Conservation (phyloP, 2,113 vertebrate genomes). For the Hipposideros armiger region DNA sequence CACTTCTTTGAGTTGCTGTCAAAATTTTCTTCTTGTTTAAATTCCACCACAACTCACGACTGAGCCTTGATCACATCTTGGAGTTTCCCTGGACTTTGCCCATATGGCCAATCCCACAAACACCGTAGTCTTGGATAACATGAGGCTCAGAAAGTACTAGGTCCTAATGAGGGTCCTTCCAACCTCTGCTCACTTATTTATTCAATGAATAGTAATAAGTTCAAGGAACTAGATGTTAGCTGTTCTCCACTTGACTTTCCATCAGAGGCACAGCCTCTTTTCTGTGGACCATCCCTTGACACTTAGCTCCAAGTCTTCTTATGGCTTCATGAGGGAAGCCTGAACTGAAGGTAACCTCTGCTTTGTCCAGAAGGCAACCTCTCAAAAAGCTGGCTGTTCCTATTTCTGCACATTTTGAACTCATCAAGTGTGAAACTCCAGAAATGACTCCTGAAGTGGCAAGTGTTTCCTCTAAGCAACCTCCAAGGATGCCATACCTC, state of each 20-base stretch:
- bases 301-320: background rate
- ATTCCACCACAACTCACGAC: background rate
- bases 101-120: no score
- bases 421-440: background rate
- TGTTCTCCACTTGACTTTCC: background rate
- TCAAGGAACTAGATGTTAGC: background rate
- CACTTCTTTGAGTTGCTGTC: background rate
- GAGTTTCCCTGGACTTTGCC: background rate
- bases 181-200: background rate
- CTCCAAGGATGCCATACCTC: background rate
- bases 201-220: background rate
- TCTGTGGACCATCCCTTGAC: background rate
- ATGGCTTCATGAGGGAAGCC: background rate
- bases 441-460: background rate
- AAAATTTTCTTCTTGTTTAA: background rate
- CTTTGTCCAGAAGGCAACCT: background rate
- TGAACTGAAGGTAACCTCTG: no score
- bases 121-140: background rate
- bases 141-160: background rate
- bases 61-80: background rate
- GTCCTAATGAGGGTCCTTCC: background rate
- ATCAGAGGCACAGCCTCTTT: background rate
- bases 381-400: background rate
- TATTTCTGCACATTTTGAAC: background rate
- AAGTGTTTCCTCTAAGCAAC: background rate